Percentiles rank a stretch among this genome's conserved stretches.
phyloP scores from a whole-genome alignment of 2,888 invertebrate genomes.

The Geophilus truncorum region DNA sequence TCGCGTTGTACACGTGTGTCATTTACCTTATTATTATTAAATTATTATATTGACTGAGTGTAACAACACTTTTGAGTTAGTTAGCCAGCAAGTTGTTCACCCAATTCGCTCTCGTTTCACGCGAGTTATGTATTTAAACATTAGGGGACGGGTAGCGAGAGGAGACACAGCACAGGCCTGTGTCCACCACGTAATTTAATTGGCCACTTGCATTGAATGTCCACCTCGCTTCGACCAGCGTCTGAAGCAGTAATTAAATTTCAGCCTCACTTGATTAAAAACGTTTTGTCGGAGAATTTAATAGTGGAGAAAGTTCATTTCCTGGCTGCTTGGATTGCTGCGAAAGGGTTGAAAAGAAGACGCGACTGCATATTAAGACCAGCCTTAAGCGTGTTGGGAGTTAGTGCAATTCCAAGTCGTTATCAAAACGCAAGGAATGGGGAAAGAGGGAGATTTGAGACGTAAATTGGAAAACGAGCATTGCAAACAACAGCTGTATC shows the following conservation, averaged over 20 bases:
- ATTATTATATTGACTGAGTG: neutral
- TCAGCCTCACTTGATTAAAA: conserved; percentile 10
- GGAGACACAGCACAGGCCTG: neutral
- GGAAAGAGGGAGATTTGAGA: conserved; percentile 15
- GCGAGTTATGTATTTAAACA: neutral
- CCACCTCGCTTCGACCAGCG: neutral
- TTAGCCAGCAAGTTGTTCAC: neutral
- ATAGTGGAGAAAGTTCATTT: conserved; percentile 16
- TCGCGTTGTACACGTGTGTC: neutral
- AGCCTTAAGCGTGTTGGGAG: conserved; percentile 24
- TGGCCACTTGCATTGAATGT: neutral
- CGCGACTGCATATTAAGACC: conserved; percentile 21
- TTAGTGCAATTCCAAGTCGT: conserved; percentile 27
- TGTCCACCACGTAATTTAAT: neutral
- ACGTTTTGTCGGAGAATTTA: conserved; percentile 19
- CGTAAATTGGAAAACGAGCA: conserved; percentile 24
- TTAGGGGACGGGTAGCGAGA: neutral
- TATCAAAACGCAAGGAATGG: conserved; percentile 22
- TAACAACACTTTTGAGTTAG: neutral
- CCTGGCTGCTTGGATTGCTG: neutral
- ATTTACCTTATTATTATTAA: neutral
- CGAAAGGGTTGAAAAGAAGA: conserved; percentile 23
- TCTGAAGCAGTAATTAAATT: conserved; percentile 6
- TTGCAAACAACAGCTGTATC: conserved; percentile 21
- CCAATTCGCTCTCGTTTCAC: neutral